These are phyloP conservation scores for Sphecodes monilicornis DNA, from an alignment of 2,888 invertebrate genomes.

Conservation along the genomic window DNA sequence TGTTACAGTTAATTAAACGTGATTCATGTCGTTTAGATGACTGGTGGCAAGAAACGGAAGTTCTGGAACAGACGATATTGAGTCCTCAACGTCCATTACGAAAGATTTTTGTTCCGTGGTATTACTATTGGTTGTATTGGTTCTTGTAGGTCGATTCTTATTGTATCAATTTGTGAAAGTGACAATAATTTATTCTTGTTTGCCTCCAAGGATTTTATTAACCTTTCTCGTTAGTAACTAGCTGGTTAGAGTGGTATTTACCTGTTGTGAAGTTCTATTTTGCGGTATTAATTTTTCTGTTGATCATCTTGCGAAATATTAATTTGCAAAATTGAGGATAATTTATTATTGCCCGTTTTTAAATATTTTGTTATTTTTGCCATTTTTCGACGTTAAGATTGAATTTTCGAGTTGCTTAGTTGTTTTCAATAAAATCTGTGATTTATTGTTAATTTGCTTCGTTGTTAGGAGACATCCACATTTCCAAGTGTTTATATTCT, in stretches of 20 bases:
- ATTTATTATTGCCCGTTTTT: background rate
- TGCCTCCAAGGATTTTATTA: background rate
- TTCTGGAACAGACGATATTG: background rate
- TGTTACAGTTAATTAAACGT: slow-evolving; percentile 23
- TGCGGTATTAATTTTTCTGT: background rate
- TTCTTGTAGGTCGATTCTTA: background rate
- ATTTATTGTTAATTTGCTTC: background rate
- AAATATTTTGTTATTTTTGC: background rate
- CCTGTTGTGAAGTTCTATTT: background rate
- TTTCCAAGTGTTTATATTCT: background rate
- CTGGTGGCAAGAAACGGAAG: background rate
- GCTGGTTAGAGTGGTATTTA: background rate
- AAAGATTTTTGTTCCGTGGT: background rate
- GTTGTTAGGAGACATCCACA: background rate
- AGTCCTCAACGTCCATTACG: background rate
- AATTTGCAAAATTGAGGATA: background rate
- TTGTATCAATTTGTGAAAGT: background rate
- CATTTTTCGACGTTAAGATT: background rate
- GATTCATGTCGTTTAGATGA: background rate
- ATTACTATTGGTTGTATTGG: background rate
- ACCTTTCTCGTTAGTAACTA: background rate
- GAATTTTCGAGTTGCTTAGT: background rate
- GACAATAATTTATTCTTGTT: background rate
- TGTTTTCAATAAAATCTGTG: background rate
- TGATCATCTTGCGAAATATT: background rate